Evolutionary conservation across 1,140 invertebrate species (phyloP).

Genomic region (Drosophila murphyi): DNA sequence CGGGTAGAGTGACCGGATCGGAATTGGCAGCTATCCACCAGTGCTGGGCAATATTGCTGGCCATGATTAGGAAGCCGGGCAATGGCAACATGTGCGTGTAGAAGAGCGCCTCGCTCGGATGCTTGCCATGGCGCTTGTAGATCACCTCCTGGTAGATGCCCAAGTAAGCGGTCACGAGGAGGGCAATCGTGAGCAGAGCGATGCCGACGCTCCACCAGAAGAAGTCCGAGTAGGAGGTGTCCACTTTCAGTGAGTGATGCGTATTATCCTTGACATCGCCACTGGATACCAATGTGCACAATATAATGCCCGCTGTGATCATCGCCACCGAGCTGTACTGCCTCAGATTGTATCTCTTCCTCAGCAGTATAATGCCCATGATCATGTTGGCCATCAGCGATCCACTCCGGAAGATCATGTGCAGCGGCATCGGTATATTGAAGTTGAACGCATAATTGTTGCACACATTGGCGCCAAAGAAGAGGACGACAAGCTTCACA

Average conservation of each 20-base stretch:
- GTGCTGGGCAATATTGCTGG: slow-evolving; percentile 91
- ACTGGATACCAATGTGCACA: slow-evolving; percentile 97
- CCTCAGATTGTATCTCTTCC: slow-evolving; percentile 91
- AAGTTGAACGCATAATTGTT: slow-evolving; percentile 99
- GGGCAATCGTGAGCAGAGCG: slow-evolving; percentile 92
- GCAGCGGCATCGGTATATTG: slow-evolving; percentile 98
- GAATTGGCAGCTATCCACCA: slow-evolving; percentile 85
- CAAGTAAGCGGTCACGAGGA: slow-evolving; percentile 97
- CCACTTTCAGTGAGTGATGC: slow-evolving; percentile 82
- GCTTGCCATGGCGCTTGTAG: slow-evolving; percentile 94
- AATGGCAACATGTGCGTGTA: slow-evolving; percentile 88
- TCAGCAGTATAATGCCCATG: slow-evolving; percentile 95
- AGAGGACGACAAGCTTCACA: slow-evolving; percentile 93
- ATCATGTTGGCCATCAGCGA: slow-evolving; percentile 98
- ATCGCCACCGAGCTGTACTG: slow-evolving; percentile 97
- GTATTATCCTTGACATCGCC: slow-evolving; percentile 75
- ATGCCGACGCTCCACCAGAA: slow-evolving; percentile 95
- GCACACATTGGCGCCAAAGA: slow-evolving; percentile 95
- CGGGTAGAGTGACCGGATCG: slow-evolving; percentile 55
- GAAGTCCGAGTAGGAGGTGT: slow-evolving; percentile 85
- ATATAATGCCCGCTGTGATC: slow-evolving; percentile 95
- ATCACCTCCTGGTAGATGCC: slow-evolving; percentile 98
- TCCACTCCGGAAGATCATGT: slow-evolving; percentile 99
- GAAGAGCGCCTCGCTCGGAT: slow-evolving; percentile 97
- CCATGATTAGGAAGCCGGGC: slow-evolving; percentile 82